A percentile compares a stretch with the other conserved stretches of the same genome.
phyloP scores from a whole-genome alignment of 1,140 invertebrate species.

The Drosophila punjabiensis region DNA sequence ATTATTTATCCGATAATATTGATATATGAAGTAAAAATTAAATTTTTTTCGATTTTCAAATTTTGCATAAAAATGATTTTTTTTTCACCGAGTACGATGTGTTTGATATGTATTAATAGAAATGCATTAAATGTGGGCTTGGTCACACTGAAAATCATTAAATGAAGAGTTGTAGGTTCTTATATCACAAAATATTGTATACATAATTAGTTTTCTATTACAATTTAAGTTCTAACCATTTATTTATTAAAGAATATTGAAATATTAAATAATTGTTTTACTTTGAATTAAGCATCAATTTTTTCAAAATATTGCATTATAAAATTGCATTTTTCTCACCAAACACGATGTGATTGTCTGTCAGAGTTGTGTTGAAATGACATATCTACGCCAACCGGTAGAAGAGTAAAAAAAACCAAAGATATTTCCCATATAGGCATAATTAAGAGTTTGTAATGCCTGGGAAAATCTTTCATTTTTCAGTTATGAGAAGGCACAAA shows the following conservation, averaged over 20 bases:
- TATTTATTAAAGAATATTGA: not conserved
- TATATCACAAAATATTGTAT: not conserved
- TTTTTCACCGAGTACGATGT: no score
- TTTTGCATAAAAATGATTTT: no score
- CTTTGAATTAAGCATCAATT: not conserved
- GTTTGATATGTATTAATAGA: not conserved
- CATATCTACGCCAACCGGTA: not conserved
- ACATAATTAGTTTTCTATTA: not conserved
- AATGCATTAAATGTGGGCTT: not conserved
- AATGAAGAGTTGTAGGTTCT: not conserved
- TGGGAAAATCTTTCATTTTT: constrained; percentile 44
- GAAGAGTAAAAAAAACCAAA: constrained; percentile 23
- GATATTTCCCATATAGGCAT: constrained; percentile 40
- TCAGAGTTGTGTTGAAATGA: constrained; percentile 26
- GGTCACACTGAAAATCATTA: not conserved
- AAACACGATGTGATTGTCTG: constrained; percentile 5
- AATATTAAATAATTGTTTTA: not conserved
- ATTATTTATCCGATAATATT: no score
- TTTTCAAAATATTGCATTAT: not conserved
- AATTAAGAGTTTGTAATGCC: constrained; percentile 42
- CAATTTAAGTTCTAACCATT: no score
- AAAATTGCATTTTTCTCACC: constrained; percentile 8
- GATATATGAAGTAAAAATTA: no score
- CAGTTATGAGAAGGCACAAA: constrained; percentile 68
- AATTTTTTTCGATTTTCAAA: no score